A percentile compares a stretch with the other conserved stretches of the same genome.
phyloP scores from a whole-genome alignment of 2,113 vertebrate species.

The Fregata magnificens region DNA sequence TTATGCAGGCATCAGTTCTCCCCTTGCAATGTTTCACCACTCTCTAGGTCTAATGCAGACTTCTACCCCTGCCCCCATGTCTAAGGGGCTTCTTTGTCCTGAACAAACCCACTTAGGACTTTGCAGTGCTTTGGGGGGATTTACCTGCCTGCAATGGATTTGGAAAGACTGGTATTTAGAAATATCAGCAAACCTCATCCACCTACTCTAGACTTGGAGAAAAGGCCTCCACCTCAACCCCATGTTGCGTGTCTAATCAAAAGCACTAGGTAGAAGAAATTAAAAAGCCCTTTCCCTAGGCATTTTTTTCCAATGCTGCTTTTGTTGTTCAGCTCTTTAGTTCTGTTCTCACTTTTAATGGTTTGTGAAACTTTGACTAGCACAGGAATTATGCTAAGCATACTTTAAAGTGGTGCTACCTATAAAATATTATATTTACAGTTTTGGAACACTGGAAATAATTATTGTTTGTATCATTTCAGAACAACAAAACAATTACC shows the following conservation, averaged over 20 bases:
- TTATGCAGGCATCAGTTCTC: background rate
- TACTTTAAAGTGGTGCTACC: background rate
- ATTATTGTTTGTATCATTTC: background rate
- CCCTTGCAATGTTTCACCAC: background rate
- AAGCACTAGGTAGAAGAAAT: background rate
- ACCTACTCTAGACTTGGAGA: background rate
- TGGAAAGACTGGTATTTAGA: background rate
- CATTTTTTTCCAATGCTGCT: background rate
- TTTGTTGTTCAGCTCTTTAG: conserved; percentile 2
- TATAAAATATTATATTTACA: background rate
- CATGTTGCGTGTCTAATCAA: background rate
- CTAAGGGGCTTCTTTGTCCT: background rate
- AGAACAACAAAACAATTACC: background rate
- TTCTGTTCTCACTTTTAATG: conserved; percentile 21
- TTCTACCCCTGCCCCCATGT: background rate
- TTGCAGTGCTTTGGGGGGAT: background rate
- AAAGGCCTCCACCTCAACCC: background rate
- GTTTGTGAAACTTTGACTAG: conserved; percentile 4
- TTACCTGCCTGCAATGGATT: background rate
- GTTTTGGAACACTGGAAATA: background rate
- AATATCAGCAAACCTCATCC: background rate
- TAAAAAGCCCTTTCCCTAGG: background rate
- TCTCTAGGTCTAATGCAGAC: background rate
- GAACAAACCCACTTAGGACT: background rate
- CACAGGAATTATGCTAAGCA: conserved; percentile 9